These are phyloP conservation scores for Habrosyne pyritoides DNA, from an alignment of 2,888 invertebrate species.

Conservation along the genomic window DNA sequence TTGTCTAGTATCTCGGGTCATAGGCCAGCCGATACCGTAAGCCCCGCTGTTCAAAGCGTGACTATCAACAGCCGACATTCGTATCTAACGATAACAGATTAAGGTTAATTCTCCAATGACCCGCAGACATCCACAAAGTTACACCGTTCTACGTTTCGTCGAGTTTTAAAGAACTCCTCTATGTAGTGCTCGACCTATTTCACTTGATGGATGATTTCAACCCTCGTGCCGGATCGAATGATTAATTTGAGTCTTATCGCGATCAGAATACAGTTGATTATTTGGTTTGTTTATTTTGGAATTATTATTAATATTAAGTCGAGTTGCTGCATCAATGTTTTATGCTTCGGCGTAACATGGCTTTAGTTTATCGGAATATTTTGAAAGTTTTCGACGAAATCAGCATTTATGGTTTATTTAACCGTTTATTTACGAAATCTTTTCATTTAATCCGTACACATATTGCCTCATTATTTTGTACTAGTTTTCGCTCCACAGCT, in stretches of 20 bases:
- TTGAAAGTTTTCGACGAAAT: neutral
- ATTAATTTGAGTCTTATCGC: conserved; percentile 35
- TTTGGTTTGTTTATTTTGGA: conserved; percentile 3
- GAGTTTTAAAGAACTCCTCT: conserved; percentile 46
- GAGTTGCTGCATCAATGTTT: neutral
- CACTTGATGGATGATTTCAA: conserved; percentile 62
- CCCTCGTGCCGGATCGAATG: conserved; percentile 46
- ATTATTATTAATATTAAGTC: neutral
- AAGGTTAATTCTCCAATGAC: conserved; percentile 50
- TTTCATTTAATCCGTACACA: no score
- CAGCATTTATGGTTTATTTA: no score
- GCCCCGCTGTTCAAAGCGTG: conserved; percentile 25
- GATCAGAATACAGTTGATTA: conserved; percentile 21
- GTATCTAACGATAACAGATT: conserved; percentile 34
- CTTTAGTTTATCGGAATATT: neutral
- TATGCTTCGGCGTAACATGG: neutral
- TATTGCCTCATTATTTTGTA: no score
- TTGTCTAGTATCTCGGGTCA: conserved; percentile 66
- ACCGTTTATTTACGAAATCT: no score
- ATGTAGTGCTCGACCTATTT: conserved; percentile 61
- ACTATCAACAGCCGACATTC: conserved; percentile 34
- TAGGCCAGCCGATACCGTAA: conserved; percentile 74
- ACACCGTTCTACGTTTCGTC: conserved; percentile 47
- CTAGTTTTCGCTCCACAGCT: no score
- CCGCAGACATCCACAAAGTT: conserved; percentile 31